Base-by-base conservation (phyloP, 2,113 vertebrate genomes). In the Gasterosteus nipponicus region DNA sequence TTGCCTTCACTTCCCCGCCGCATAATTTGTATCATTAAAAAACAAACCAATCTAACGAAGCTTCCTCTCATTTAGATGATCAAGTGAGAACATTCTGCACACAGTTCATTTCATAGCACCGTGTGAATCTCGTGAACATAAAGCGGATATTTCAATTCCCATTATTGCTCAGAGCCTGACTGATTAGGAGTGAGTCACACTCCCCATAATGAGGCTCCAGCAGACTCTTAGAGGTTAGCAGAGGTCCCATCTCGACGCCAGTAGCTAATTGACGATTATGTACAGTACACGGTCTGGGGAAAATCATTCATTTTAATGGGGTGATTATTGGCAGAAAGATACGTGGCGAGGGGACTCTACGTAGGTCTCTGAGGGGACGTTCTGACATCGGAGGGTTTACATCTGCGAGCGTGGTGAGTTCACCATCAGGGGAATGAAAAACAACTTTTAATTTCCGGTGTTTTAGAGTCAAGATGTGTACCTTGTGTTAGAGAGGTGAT, bases 261-360 rank as follows among this genome's bases (percentile, higher is more conserved):
- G 74, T 44, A 77, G 86, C 82, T 93, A 95, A 94, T 92, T 92
- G 92, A 92, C 73, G 87, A 92, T 92, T 93, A 93, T 94, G 91
- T 92, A 91, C 86, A 88, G 89, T 88, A 81, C 78, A 85, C 51
- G 71, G 85, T 92, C 88, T 86, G 75, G 77, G 87, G 69, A 63
- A 74, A 92, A 87, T 86, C 86, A 83, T 91, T 93, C 65, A 86
- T 92, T 92, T 93, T 93, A 94, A 93, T 91, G 85, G 93, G 86
- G 67, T 90, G 88, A 93, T 93, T 93, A 92, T 93, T 91, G 91
- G 91, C 90, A 93, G 89, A 86, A 90, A 88, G 92, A 92, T 83
- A 90, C 87, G 90, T 68, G 76, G 87, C n/a, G 10, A 61, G 56
- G 74, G 82, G 81, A 81, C 77, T 80, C 73, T 75, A 72, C 1